Base-by-base conservation (phyloP, 2,888 invertebrate genomes). In the Rosalia funebris region DNA sequence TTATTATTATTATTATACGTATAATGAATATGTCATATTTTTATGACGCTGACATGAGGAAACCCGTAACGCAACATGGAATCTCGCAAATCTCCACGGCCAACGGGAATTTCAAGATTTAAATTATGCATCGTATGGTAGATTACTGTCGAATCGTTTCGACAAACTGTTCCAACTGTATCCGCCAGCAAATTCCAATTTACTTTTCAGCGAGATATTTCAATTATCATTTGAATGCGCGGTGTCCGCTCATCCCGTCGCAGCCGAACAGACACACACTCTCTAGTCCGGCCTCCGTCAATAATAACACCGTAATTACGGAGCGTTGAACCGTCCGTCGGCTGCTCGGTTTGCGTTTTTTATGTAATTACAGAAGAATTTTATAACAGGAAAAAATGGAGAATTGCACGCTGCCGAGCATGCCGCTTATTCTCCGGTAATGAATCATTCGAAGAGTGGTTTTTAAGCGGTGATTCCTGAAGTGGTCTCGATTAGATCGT, bases 281-380 rank as follows among this genome's bases (percentile, higher is more conserved):
- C 25, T 5, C 25, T 7, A 3, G 7, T 7, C 7, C 25, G 25
- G 25, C 25, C 25, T 53, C 53, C 32, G 42, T 41, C 59, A 53
- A 59, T 59, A 59, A 59, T 54, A 54, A 41, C 53, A 53, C 41
- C 41, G 53, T 52, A 54, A 53, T 59, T 47, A 53, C 14, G 47
- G 53, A 37, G 10, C 59, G 59, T 59, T 59, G 59, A 58, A 59
- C 59, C 59, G 46, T 53, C 59, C 59, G 46, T 12, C 50, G 11
- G 31, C 15, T 37, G 50, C 20, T 37, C 39, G 17, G 41, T 39
- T 39, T 41, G 12, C 34, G 56, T 54, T 59, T 59, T 59, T 59
- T 48, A 59, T 59, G 46, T 53, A 59, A 59, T 54, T 59, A 59
- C 25, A 10, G 53, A 53, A 53, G 59, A 59, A 59, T 59, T 59